phyloP scores from a whole-genome alignment of 2,888 invertebrate species.

The Torymus aiolomorphi region DNA sequence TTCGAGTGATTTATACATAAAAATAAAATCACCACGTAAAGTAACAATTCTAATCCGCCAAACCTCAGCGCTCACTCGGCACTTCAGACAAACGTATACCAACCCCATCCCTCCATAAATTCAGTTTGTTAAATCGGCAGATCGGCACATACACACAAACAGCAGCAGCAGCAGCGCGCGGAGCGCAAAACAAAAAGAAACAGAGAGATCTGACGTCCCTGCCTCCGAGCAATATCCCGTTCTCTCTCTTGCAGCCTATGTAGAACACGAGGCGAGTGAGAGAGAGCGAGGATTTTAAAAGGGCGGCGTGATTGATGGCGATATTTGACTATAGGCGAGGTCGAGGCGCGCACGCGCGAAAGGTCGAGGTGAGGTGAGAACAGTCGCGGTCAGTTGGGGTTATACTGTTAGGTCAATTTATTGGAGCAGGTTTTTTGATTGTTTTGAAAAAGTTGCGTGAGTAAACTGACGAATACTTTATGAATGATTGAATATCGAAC shows the following conservation, averaged over 20 bases:
- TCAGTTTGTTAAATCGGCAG: slow-evolving; percentile 47
- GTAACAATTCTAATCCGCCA: no score
- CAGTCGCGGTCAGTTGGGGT: no score
- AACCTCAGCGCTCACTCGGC: no score
- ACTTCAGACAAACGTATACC: no score
- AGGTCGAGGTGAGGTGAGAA: not conserved
- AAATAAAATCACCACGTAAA: no score
- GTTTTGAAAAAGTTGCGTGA: no score
- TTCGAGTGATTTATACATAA: no score
- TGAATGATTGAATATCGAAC: no score
- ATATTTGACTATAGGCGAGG: slow-evolving; percentile 21
- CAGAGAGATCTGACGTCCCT: slow-evolving; percentile 8
- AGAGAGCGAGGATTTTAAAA: slow-evolving; percentile 18
- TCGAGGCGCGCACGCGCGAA: not conserved
- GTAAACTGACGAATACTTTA: no score
- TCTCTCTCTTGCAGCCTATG: not conserved
- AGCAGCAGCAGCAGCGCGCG: not conserved
- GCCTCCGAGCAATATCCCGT: no score
- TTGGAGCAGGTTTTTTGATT: no score
- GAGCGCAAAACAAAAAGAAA: slow-evolving; percentile 6
- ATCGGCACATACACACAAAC: not conserved
- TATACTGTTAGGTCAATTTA: no score
- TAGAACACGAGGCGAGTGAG: slow-evolving; percentile 27
- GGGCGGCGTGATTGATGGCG: slow-evolving; percentile 32
- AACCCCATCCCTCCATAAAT: slow-evolving; percentile 26